These are phyloP conservation scores for rat (Rattus norvegicus) DNA, from an alignment of 2,113 vertebrate genomes.

Conservation along the genomic window DNA sequence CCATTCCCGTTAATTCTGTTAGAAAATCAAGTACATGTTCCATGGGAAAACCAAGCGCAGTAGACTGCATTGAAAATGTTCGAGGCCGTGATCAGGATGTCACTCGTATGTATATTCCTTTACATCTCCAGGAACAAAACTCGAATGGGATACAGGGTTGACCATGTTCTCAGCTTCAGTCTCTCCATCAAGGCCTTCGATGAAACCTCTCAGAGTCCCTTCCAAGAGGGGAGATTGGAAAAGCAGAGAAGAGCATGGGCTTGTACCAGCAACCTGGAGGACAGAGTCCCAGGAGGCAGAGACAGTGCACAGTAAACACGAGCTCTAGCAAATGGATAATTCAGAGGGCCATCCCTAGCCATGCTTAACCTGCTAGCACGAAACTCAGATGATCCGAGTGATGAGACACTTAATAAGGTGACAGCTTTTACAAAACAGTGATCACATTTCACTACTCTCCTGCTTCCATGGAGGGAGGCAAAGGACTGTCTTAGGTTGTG, in stretches of 20 bases:
- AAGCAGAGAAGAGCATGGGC: not conserved
- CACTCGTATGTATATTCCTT: not conserved
- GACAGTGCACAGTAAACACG: not conserved
- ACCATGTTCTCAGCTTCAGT: not conserved
- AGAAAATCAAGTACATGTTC: not conserved
- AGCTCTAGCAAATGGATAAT: not conserved
- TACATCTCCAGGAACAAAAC: not conserved
- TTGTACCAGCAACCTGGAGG: not conserved
- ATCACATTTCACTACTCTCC: not conserved
- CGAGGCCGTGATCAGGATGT: not conserved
- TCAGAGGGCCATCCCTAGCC: not conserved
- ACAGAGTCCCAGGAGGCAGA: not conserved
- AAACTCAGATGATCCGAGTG: not conserved
- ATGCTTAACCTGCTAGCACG: not conserved
- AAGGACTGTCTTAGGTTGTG: not conserved
- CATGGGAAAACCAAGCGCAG: not conserved
- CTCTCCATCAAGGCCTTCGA: not conserved
- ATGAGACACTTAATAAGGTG: not conserved
- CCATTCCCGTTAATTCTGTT: not conserved
- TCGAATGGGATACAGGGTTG: not conserved
- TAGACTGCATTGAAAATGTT: not conserved
- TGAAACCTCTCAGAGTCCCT: constrained; percentile 35
- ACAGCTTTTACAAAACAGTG: not conserved
- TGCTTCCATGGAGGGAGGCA: not conserved
- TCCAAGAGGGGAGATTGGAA: not conserved